Percentiles rank a stretch among this genome's conserved stretches.
Conservation (phyloP, 2,113 vertebrate genomes). For the Panthera leo region DNA sequence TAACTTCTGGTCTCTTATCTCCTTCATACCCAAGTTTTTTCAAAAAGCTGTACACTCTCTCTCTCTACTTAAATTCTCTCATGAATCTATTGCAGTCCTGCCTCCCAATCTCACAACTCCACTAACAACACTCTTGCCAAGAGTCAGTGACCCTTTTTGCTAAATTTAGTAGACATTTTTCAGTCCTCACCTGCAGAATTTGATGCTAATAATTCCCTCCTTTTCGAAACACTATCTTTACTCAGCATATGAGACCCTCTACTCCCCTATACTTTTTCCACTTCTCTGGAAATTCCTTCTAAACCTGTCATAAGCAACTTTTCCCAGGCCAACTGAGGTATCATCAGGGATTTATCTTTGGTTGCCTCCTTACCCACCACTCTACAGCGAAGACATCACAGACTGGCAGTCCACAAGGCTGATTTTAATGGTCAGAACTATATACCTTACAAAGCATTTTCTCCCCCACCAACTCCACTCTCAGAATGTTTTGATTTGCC, state of each 20-base stretch:
- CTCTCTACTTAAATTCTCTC: not conserved
- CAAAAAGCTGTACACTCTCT: not conserved
- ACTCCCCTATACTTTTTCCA: not conserved
- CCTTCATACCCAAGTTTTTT: not conserved
- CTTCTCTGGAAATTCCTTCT: not conserved
- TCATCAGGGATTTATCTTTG: not conserved
- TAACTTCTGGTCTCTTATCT: not conserved
- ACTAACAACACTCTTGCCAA: slow-evolving; percentile 6
- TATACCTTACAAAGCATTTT: not conserved
- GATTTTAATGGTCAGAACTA: not conserved
- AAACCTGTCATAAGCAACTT: not conserved
- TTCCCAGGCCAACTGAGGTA: not conserved
- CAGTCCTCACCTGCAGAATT: not conserved
- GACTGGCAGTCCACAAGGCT: not conserved
- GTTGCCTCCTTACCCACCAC: not conserved
- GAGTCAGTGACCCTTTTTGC: not conserved
- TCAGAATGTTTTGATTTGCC: not conserved
- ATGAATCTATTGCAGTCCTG: not conserved
- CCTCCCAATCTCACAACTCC: not conserved
- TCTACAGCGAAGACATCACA: not conserved
- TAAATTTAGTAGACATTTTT: slow-evolving; percentile 16
- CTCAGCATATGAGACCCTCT: not conserved
- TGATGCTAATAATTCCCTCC: slow-evolving; percentile 18
- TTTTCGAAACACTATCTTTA: slow-evolving; percentile 28
- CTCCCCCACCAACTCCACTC: not conserved